Percentiles rank a stretch among this genome's conserved stretches.
Conservation (phyloP, 2,113 vertebrate species). For the Brachypteracias leptosomus region DNA sequence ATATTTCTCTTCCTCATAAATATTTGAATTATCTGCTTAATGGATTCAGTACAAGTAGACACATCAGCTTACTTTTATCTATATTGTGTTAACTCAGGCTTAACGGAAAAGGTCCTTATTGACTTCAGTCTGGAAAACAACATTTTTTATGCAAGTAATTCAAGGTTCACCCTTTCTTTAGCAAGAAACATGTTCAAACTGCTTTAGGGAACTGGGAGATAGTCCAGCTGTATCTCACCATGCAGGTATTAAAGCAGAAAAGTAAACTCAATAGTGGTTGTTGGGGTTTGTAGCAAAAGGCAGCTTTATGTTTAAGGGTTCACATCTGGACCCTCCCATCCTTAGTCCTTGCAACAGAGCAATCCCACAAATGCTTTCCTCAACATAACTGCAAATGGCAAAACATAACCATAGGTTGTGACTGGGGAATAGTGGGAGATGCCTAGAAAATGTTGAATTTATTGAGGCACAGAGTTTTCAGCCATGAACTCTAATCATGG, state of each 20-base stretch:
- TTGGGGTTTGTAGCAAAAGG: background rate
- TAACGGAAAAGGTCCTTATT: background rate
- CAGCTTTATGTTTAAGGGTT: background rate
- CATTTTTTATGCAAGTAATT: background rate
- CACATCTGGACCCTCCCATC: background rate
- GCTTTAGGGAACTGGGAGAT: background rate
- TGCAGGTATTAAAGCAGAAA: background rate
- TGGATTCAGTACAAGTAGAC: background rate
- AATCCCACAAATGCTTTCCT: background rate
- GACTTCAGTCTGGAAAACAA: background rate
- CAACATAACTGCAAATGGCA: background rate
- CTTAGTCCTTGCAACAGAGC: background rate
- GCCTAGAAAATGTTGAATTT: background rate
- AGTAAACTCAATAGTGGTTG: background rate
- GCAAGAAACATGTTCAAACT: background rate
- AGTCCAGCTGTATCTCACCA: background rate
- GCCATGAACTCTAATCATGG: background rate
- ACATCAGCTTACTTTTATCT: background rate
- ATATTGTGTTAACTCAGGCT: background rate
- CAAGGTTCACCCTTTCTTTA: background rate
- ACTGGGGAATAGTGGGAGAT: background rate
- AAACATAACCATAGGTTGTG: background rate
- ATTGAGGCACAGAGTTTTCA: background rate
- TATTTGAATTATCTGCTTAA: constrained; percentile 3
- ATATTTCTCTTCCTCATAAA: constrained; percentile 7